phyloP scores from a whole-genome alignment of 2,797 vertebrate species.

The Gymnoscopelus microlampas region DNA sequence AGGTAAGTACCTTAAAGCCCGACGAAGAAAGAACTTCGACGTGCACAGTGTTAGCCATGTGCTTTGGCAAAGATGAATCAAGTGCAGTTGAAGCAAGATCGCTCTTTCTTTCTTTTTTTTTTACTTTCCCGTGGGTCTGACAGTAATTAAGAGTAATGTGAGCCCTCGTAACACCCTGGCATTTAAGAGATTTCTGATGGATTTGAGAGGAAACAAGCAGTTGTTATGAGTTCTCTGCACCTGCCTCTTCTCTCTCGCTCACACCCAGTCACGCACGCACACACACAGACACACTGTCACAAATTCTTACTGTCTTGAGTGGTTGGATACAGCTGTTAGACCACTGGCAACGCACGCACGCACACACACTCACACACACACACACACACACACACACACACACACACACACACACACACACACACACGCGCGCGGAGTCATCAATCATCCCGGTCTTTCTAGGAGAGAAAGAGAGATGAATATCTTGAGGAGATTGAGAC shows the following conservation, averaged over 20 bases:
- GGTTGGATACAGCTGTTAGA: conserved; percentile 68
- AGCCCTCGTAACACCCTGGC: conserved; percentile 63
- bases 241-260: conserved; percentile 59
- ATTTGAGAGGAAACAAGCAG: conserved; percentile 65
- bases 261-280: conserved; percentile 38
- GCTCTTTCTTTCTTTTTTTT: conserved; percentile 21
- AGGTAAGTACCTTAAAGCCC: conserved; percentile 26
- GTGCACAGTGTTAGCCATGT: background rate
- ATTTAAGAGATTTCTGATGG: conserved; percentile 69
- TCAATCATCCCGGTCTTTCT: conserved; percentile 39
- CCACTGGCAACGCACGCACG: background rate
- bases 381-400: conserved; percentile 25
- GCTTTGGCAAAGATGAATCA: background rate
- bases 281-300: background rate
- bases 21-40: conserved; percentile 27
- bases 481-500: conserved; percentile 45
- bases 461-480: conserved; percentile 27
- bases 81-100: conserved; percentile 26
- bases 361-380: conserved; percentile 11
- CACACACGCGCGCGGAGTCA: conserved; percentile 11
- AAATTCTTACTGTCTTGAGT: conserved; percentile 18
- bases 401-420: conserved; percentile 10
- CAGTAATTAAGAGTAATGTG: conserved; percentile 75
- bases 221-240: conserved; percentile 62
- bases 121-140: conserved; percentile 50